Conservation (phyloP, 2,888 invertebrate genomes). For the Ophion obscuratus region DNA sequence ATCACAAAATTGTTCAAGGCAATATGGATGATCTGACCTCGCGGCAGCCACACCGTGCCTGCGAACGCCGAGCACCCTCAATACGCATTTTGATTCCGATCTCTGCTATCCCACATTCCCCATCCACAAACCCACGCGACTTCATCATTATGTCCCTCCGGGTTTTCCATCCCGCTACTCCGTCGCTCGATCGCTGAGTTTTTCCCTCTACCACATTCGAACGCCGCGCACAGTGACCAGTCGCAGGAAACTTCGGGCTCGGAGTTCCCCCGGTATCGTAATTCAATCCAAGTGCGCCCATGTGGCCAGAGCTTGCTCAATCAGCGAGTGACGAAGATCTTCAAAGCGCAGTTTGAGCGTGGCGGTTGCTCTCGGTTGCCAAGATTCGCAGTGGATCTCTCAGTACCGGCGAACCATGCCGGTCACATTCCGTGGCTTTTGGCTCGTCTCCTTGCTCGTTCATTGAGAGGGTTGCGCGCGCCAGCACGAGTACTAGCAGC, state of each 20-base stretch:
- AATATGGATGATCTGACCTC: too few species aligned
- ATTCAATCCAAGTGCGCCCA: background rate
- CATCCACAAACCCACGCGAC: background rate
- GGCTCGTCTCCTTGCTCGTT: slow-evolving; percentile 43
- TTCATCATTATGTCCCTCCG: background rate
- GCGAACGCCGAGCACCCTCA: too few species aligned
- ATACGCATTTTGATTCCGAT: background rate
- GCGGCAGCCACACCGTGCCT: too few species aligned
- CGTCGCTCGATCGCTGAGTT: background rate
- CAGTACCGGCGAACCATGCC: background rate
- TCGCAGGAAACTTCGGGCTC: background rate
- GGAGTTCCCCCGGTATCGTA: background rate
- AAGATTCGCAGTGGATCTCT: background rate
- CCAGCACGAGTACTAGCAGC: slow-evolving; percentile 37
- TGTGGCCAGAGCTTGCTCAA: slow-evolving; percentile 4
- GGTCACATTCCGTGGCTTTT: slow-evolving; percentile 18
- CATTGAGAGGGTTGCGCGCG: slow-evolving; percentile 59
- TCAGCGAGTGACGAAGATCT: background rate
- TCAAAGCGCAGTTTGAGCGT: background rate
- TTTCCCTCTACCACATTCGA: background rate
- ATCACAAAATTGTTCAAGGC: too few species aligned
- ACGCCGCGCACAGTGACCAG: background rate
- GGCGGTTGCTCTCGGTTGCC: background rate
- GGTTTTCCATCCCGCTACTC: background rate
- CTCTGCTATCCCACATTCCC: background rate